Evolutionary conservation across 2,797 vertebrate species (phyloP), one percentile per base, ranked within the genome.

Genomic region (Glossophaga mutica): DNA sequence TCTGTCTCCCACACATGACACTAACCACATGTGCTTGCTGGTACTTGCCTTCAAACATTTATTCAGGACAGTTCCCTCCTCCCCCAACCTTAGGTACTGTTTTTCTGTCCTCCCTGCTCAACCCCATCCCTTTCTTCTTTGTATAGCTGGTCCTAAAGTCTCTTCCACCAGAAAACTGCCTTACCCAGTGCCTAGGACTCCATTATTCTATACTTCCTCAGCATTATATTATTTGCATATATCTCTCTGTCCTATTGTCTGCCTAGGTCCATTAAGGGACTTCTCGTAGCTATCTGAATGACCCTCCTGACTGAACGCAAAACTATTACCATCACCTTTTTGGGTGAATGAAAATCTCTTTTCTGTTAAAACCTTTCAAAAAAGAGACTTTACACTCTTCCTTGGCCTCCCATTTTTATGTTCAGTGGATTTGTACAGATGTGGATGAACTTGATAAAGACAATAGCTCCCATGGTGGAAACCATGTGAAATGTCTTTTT

Each of bases 1-100:
- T 90, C 68, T 86, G 90, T 95, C 93, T 96, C 91, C 86, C 93
- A 97, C 93, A 96, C 77, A 86, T 77, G 94, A 95, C 65, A 92
- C 42, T 94, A 89, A 91, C 65, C 65, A 24, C 50, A 46, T 32
- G 8, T 55, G 34, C 94, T 83, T 97, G 97, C 70, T 88, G 4
- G 16, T 79, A 90, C 95, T 96, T 94, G 87, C 65, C 96, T 89
- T 71, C 78, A 89, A 55, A 85, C 85, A 87, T 55, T 91, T 86
- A 85, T 42, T 50, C 59, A 73, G 94, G 65, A 34, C 70, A 88
- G 48, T 83, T 93, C 55, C 87, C 50, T 87, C 86, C 81, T 95
- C 77, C 88, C 48, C n/a, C 77, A 85, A 70, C 19, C 39, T 52
- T 70, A 67, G 74, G 44, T 65, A 19, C 86, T 57, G 4, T 89